Evolutionary conservation across 2,888 invertebrate species (phyloP), one percentile per base, ranked within the genome.

Genomic region (Drosophila helvetica): DNA sequence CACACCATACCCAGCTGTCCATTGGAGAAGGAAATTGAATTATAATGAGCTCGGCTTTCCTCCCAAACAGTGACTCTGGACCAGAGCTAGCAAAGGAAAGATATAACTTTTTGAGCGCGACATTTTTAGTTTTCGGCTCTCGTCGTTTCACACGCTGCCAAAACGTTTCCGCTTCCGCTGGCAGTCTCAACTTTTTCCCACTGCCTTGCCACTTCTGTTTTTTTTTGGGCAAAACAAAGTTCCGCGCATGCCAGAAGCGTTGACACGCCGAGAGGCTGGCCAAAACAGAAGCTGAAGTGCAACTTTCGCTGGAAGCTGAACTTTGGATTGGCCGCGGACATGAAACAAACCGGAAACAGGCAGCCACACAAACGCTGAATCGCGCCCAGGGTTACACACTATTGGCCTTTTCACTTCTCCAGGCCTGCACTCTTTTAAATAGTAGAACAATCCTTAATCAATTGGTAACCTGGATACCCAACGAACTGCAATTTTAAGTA

Each of bases 141-240:
- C 69, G 77, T 68, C 81, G 74, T 87, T 84, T 87, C 86, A 76
- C 88, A 81, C 86, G 83, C 75, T 80, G 88, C 86, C 86, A 85
- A 88, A 85, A 80, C 73, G 83, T 80, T 86, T 88, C 83, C 86
- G 83, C 54, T 88, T 80, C 88, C 86, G 78, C 67, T 72, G 72
- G 52, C 77, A 75, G 82, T 75, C 83, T 77, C 79, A 85, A 82
- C 85, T 78, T 82, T 82, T 56, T 61, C n/a, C 61, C 74, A 48
- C 54, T 48, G 33, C 25, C 71, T 5, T 19, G 19, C 5, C 5
- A 5, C 19, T 33, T 45, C 17, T 10, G 8, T 12, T 12, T 51
- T 45, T 57, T 43, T 47, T 19, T 18, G 18, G 12, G 46, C 5
- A 18, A 58, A 74, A n/a, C 2, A 38, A 81, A 75, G 64, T 75